Percentiles rank a stretch among this genome's conserved stretches.
phyloP scores from a whole-genome alignment of 2,113 vertebrate genomes.

The Caranx ignobilis region DNA sequence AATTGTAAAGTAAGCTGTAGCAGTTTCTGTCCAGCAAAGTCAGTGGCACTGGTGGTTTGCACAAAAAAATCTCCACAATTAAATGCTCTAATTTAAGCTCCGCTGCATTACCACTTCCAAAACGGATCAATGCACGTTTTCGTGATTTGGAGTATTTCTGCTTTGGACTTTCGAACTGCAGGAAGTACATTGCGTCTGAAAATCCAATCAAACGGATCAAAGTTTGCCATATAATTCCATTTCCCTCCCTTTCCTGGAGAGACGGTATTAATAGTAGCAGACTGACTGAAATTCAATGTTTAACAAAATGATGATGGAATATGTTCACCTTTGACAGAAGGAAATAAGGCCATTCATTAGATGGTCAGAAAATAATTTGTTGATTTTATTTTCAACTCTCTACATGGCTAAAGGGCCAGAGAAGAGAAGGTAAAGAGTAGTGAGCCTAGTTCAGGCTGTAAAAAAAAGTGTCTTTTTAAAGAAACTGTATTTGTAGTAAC shows the following conservation, averaged over 20 bases:
- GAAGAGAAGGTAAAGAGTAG: conserved; percentile 14
- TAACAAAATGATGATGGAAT: neutral
- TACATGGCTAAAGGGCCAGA: neutral
- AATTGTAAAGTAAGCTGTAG: neutral
- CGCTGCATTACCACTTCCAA: neutral
- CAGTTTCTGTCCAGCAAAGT: neutral
- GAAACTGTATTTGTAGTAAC: neutral
- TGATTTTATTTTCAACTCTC: neutral
- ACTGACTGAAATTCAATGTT: neutral
- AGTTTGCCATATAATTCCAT: neutral
- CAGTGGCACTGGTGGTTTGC: neutral
- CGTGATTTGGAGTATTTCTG: neutral
- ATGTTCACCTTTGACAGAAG: neutral
- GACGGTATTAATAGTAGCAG: neutral
- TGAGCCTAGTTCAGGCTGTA: conserved; percentile 23
- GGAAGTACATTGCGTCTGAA: neutral
- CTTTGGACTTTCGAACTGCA: neutral
- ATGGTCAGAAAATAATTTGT: neutral
- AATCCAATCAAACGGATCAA: neutral
- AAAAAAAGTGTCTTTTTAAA: neutral
- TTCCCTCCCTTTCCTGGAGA: neutral
- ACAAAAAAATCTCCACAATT: neutral
- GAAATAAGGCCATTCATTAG: neutral
- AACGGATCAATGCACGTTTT: neutral
- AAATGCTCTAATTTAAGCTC: neutral